Conservation (phyloP, 2,888 invertebrate genomes). For the Eledone cirrhosa region DNA sequence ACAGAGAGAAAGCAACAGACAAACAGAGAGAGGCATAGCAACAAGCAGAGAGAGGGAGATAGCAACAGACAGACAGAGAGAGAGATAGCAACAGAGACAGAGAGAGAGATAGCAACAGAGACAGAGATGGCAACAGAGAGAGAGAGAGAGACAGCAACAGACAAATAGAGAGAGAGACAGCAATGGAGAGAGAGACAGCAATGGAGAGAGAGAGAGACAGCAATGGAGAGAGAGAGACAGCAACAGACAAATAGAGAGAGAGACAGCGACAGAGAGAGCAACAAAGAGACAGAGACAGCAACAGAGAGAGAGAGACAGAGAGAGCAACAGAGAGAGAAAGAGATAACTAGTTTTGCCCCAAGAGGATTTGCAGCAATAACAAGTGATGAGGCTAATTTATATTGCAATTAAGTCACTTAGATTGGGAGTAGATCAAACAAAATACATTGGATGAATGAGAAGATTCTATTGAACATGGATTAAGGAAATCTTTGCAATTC, state of each 20-base stretch:
- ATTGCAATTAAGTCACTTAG: too few species aligned
- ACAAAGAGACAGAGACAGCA: not conserved
- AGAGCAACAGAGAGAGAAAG: slow-evolving; percentile 25
- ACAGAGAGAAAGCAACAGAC: slow-evolving; percentile 21
- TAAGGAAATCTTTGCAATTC: too few species aligned
- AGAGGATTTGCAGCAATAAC: too few species aligned
- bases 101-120: slow-evolving; percentile 25
- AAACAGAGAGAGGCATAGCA: slow-evolving; percentile 28
- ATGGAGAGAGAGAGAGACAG: slow-evolving; percentile 26
- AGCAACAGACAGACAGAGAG: not conserved
- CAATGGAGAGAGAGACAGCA: slow-evolving; percentile 13
- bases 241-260: not conserved
- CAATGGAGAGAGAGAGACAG: slow-evolving; percentile 8
- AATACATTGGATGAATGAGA: too few species aligned
- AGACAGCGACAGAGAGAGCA: not conserved
- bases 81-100: not conserved
- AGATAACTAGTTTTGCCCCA: too few species aligned
- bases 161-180: not conserved
- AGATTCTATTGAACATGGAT: too few species aligned
- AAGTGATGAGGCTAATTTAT: too few species aligned
- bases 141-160: slow-evolving; percentile 10
- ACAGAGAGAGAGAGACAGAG: not conserved
- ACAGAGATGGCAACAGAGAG: not conserved
- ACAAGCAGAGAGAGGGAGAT: slow-evolving; percentile 23
- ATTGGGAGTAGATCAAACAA: too few species aligned